Conservation (phyloP, 2,888 invertebrate species). For the Thymelicus sylvestris region DNA sequence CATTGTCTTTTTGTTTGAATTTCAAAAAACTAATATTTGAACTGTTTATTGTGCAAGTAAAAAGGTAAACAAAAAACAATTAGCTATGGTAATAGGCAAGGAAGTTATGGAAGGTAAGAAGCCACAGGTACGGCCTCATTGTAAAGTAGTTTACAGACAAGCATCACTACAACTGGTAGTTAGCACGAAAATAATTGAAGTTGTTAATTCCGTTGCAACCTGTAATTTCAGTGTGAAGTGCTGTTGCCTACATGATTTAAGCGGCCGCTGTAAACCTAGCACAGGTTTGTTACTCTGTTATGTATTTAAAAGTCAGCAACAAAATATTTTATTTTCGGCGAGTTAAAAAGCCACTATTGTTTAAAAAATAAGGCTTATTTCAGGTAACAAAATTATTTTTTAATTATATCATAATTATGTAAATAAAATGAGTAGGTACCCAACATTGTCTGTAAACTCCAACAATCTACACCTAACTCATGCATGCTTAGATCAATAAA, state of each 20-base stretch:
- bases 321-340: too few relatives aligned
- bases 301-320: neutral
- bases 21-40: slow-evolving; percentile 44
- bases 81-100: slow-evolving; percentile 39
- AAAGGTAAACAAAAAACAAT: slow-evolving; percentile 81
- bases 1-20: slow-evolving; percentile 43
- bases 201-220: slow-evolving; percentile 67
- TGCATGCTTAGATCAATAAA: slow-evolving; percentile 5
- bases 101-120: slow-evolving; percentile 69
- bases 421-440: too few relatives aligned
- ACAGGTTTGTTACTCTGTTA: slow-evolving; percentile 3
- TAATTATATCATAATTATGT: too few relatives aligned
- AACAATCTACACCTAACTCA: neutral
- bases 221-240: slow-evolving; percentile 46
- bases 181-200: slow-evolving; percentile 67
- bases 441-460: too few relatives aligned
- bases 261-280: neutral
- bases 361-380: too few relatives aligned
- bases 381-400: too few relatives aligned
- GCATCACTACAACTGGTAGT: slow-evolving; percentile 56
- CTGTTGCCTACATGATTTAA: slow-evolving; percentile 28
- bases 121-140: slow-evolving; percentile 77
- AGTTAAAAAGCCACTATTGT: too few relatives aligned
- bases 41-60: slow-evolving; percentile 52
- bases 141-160: slow-evolving; percentile 68